Conservation (phyloP, 2,113 vertebrate genomes). For the Zingel zingel region DNA sequence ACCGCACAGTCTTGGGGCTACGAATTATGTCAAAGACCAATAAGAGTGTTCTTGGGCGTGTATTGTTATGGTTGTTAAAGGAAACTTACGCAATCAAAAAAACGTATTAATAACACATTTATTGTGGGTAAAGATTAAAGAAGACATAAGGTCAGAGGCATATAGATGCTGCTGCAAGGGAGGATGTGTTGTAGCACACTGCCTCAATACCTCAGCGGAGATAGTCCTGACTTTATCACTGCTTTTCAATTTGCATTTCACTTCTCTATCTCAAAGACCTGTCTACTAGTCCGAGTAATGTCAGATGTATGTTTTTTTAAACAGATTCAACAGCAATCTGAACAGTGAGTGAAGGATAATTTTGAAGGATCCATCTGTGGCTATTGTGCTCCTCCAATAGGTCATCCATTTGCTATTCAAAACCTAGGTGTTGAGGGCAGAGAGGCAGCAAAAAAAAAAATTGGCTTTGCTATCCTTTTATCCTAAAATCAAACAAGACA, state of each 20-base stretch:
- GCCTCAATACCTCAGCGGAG: background rate
- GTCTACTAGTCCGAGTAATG: background rate
- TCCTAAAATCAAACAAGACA: background rate
- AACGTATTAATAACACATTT: background rate
- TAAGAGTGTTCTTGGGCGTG: background rate
- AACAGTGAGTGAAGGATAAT: background rate
- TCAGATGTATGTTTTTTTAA: background rate
- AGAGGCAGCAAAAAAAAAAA: background rate
- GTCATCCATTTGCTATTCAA: background rate
- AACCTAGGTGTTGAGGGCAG: background rate
- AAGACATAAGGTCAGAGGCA: background rate
- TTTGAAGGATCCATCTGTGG: background rate
- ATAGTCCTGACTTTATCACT: background rate
- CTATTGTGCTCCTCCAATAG: background rate
- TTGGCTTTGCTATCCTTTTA: background rate
- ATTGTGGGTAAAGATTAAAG: background rate
- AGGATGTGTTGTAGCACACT: background rate
- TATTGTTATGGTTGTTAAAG: background rate
- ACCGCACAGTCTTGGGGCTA: background rate
- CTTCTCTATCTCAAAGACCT: background rate
- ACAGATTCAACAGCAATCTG: constrained; percentile 6
- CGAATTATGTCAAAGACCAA: too few relatives aligned
- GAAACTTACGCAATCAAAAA: background rate
- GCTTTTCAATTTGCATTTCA: background rate
- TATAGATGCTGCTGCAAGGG: background rate